Evolutionary conservation across 2,797 vertebrate genomes (phyloP).

Genomic region (Alca torda): DNA sequence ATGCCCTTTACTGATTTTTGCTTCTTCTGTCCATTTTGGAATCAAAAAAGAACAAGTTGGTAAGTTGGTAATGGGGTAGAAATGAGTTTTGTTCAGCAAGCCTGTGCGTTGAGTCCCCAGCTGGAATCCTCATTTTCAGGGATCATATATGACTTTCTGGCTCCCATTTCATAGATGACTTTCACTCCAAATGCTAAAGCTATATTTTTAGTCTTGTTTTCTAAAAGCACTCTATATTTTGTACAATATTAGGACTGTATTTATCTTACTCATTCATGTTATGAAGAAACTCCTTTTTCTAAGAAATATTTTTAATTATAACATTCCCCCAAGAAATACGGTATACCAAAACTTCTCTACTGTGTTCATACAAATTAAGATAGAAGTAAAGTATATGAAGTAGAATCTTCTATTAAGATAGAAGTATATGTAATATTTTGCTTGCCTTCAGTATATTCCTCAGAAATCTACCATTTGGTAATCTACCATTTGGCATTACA

Average conservation of each 20-base stretch:
- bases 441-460: background rate
- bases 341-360: background rate
- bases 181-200: background rate
- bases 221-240: slow-evolving; percentile 1
- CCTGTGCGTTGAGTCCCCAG: background rate
- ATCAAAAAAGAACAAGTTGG: background rate
- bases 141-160: background rate
- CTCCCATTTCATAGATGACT: background rate
- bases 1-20: background rate
- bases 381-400: background rate
- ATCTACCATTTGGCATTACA: background rate
- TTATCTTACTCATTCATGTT: slow-evolving; percentile 5
- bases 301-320: background rate
- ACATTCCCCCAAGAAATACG: background rate
- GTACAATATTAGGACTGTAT: background rate
- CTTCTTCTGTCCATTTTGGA: background rate
- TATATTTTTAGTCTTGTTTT: background rate
- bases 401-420: background rate
- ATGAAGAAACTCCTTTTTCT: background rate
- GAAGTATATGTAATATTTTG: background rate
- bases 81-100: background rate
- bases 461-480: background rate
- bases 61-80: background rate
- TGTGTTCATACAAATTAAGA: background rate
- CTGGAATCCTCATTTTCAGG: background rate